phyloP scores from a whole-genome alignment of 2,888 invertebrate species.

The Hemithea aestivaria region DNA sequence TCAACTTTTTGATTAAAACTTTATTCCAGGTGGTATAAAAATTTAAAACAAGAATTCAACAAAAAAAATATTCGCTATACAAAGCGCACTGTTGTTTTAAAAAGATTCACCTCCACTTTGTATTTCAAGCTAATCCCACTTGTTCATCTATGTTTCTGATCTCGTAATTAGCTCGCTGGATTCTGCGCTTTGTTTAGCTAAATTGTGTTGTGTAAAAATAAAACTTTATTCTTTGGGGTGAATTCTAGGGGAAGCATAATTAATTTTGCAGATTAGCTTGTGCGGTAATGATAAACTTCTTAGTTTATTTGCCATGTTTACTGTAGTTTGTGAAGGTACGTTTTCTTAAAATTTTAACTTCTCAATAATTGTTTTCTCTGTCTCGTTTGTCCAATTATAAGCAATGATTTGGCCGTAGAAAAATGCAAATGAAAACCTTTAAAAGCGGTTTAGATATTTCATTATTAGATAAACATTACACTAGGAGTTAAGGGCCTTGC shows the following conservation, averaged over 20 bases:
- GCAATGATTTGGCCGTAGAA: no score
- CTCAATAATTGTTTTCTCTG: no score
- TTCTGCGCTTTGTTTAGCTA: conserved; percentile 26
- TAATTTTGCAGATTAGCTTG: conserved; percentile 21
- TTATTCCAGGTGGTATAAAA: not conserved
- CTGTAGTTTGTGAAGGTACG: no score
- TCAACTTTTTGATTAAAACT: no score
- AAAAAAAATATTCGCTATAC: conserved; percentile 7
- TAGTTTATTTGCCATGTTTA: not conserved
- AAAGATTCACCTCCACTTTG: conserved; percentile 23
- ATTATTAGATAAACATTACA: no score
- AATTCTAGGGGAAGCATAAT: not conserved
- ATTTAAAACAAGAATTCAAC: conserved; percentile 5
- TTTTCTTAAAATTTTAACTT: no score
- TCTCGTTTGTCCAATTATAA: no score
- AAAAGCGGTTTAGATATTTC: no score
- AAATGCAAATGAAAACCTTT: no score
- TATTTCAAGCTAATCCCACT: conserved; percentile 31
- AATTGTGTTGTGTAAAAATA: conserved; percentile 22
- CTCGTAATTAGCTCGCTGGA: conserved; percentile 40
- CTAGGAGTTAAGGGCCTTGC: no score
- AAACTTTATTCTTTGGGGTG: conserved; percentile 4
- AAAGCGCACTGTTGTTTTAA: conserved; percentile 8
- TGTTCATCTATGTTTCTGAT: conserved; percentile 44
- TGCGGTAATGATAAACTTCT: not conserved